Evolutionary conservation across 2,888 invertebrate species (phyloP), one percentile per base, ranked within the genome.

Genomic region (Leucoma salicis): DNA sequence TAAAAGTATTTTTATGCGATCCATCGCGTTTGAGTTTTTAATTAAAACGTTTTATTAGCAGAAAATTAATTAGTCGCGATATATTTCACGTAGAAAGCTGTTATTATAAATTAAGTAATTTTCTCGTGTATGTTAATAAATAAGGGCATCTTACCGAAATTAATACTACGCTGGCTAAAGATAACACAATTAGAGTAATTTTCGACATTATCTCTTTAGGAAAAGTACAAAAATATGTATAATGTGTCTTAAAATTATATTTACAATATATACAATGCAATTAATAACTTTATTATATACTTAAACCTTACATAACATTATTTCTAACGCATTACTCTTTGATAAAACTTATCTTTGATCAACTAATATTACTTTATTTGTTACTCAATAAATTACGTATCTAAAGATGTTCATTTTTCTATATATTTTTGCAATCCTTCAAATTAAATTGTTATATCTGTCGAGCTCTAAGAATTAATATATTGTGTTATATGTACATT

Each of bases 271-370:
- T 33, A 15, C 18, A 8, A 12, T 13, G 8, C 8, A 2, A 13
- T 31, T 33, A 42, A 43, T 45, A 54, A 52, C 36, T 44, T 31
- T 54, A 46, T 54, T 64, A 61, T 64, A 61, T 64, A 50, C 37
- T 33, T 34, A 42, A 4, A 11, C 11, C 27, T 64, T 62, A 54
- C 62, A 50, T 52, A 50, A 61, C 11, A 7, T 27, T 14, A 39
- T 54, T 51, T 37, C 33, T 42, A 27, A 38, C 15, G n/a, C 14
- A n/a, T 10, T 27, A 27, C 2, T 1, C 7, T 11, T 6, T 21
- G 49, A 51, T 61, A 53, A 15, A 13, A 18, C 4, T 38, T 42
- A 43, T 39, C 32, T 38, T 16, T 29, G n/a, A 39, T 37, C 29
- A 11, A 11, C n/a, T 27, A 27, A 25, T 16, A 25, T 25, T 27